Conservation (phyloP, 2,888 invertebrate genomes). For the Pristionchus entomophagus region DNA sequence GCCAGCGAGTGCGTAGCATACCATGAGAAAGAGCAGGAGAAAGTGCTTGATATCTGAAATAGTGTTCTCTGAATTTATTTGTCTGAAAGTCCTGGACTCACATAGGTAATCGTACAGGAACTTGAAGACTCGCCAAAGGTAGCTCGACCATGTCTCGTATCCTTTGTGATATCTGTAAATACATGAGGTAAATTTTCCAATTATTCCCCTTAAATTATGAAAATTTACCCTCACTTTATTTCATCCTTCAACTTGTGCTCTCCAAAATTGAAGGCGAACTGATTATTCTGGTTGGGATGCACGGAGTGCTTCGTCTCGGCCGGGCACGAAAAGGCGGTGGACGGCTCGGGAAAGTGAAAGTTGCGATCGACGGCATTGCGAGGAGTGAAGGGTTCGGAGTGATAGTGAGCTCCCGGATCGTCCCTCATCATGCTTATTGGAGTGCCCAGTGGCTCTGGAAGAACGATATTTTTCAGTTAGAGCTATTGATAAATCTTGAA, state of each 20-base stretch:
- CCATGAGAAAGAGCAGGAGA: constrained; percentile 49
- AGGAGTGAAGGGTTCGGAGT: constrained; percentile 46
- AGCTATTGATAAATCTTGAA: background rate
- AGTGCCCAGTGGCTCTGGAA: background rate
- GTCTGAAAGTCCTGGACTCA: background rate
- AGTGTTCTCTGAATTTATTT: background rate
- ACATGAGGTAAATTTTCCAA: background rate
- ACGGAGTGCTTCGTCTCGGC: constrained; percentile 17
- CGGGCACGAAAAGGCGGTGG: constrained; percentile 42
- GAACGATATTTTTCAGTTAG: background rate
- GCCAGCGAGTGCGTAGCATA: constrained; percentile 53
- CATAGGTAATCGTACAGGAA: constrained; percentile 46
- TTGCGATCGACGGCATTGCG: background rate
- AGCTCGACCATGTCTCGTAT: constrained; percentile 18
- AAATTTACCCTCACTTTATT: constrained; percentile 53
- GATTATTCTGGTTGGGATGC: background rate
- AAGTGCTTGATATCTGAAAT: constrained; percentile 51
- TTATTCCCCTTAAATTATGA: background rate
- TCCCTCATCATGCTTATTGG: no score
- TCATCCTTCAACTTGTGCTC: constrained; percentile 54
- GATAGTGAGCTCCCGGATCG: constrained; percentile 5
- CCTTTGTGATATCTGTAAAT: constrained; percentile 36
- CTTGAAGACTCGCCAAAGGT: constrained; percentile 38
- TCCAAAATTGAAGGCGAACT: constrained; percentile 47
- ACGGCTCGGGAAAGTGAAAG: constrained; percentile 38